phyloP scores from a whole-genome alignment of 2,797 vertebrate genomes.

The Orestias chungarensis region DNA sequence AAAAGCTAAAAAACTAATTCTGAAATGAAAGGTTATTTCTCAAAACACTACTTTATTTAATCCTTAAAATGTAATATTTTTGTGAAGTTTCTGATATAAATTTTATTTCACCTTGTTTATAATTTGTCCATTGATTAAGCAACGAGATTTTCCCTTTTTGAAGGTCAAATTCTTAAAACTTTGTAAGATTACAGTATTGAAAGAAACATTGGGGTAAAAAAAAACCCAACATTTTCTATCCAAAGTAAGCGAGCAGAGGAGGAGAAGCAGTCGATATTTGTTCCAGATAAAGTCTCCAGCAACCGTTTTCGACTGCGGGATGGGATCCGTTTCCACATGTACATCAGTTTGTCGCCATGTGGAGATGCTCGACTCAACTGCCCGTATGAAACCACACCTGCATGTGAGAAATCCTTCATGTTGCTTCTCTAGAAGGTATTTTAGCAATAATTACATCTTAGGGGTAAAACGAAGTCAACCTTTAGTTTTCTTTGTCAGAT shows the following conservation, averaged over 20 bases:
- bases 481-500: slow-evolving; percentile 69
- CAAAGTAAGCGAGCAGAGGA: slow-evolving; percentile 80
- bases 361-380: slow-evolving; percentile 92
- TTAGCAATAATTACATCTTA: neutral
- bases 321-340: slow-evolving; percentile 88
- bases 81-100: neutral
- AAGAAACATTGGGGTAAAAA: no score
- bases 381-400: slow-evolving; percentile 84
- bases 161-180: neutral
- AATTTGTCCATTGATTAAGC: neutral
- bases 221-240: slow-evolving; percentile 20
- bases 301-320: slow-evolving; percentile 81
- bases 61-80: neutral
- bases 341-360: slow-evolving; percentile 88
- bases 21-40: no score
- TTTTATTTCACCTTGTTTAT: neutral
- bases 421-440: neutral
- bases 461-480: neutral
- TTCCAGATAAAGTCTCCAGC: slow-evolving; percentile 75
- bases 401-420: slow-evolving; percentile 78
- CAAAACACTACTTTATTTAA: no score
- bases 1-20: neutral
- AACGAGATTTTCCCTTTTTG: neutral
- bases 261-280: slow-evolving; percentile 83
- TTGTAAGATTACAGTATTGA: no score